Base-by-base conservation (phyloP, 2,113 vertebrate genomes). In the Origma solitaria region DNA sequence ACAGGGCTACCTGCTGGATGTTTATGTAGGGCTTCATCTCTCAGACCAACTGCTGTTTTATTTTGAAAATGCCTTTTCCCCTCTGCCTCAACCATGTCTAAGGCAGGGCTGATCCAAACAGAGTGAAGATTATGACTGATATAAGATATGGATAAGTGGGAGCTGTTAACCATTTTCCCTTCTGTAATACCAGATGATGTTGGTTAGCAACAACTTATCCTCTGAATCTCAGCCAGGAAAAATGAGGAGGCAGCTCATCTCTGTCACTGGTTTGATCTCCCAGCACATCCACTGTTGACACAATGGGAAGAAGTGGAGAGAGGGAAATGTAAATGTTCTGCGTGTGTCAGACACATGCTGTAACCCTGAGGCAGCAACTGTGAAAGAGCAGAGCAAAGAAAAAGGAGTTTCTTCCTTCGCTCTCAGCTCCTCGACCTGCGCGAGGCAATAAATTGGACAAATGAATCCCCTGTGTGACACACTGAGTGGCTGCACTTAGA, bases 261-360 rank as follows among this genome's bases (percentile, higher is more conserved):
- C 95, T 93, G 92, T 96, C 84, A 68, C 90, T 90, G 60, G 90
- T 95, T 95, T 96, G 80, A 95, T 95, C 88, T 92, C 88, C 93
- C 76, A 93, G 64, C 2, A 7, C 53, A 90, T 92, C 92, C 86
- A 84, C 54, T 88, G 91, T 91, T 96, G 90, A 93, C 90, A 96
- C 93, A 81, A 93, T 40, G 72, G 86, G 65, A 93, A 93, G 90
- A 86, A 88, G 90, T 45, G 88, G 88, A 79, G 90, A 94, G 82
- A 94, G 83, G 65, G 83, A 92, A 92, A 88, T 90, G 92, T 69
- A 86, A 93, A 95, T 72, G 90, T 38, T 95, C 69, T 75, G 14
- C 1, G 18, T 70, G 78, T 95, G 88, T 90, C 92, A 92, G 86
- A 92, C 71, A 77, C 86, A 77, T 0, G 0, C 72, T 84, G 82